A percentile compares a stretch with the other conserved stretches of the same genome.
Conservation (phyloP, 2,113 vertebrate species). For the Zingel zingel region DNA sequence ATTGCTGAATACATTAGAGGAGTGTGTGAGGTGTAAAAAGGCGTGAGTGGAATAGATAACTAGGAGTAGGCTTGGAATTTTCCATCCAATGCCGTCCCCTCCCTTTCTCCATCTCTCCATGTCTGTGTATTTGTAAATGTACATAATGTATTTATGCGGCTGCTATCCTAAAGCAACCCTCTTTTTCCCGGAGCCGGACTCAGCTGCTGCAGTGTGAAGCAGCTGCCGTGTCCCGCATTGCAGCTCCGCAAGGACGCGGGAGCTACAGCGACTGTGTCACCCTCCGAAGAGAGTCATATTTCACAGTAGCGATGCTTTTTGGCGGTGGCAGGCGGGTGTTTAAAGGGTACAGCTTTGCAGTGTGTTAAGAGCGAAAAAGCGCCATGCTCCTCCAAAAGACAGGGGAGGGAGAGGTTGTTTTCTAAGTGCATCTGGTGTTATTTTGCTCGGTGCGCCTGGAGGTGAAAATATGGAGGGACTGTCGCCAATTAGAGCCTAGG, state of each 20-base stretch:
- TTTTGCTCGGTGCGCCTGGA: slow-evolving; percentile 21
- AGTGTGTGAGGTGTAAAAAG: slow-evolving; percentile 62
- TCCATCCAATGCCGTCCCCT: slow-evolving; percentile 52
- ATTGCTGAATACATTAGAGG: slow-evolving; percentile 72
- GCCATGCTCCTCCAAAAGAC: slow-evolving; percentile 55
- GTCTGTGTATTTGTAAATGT: slow-evolving; percentile 11
- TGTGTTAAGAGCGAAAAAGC: background rate
- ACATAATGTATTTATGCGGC: background rate
- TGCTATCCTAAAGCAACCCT: slow-evolving; percentile 31
- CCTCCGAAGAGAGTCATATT: slow-evolving; percentile 65
- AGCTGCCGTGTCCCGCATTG: slow-evolving; percentile 82
- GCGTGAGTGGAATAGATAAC: slow-evolving; percentile 79
- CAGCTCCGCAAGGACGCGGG: slow-evolving; percentile 79
- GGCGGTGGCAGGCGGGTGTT: slow-evolving; percentile 5
- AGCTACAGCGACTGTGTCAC: slow-evolving; percentile 53
- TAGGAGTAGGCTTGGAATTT: slow-evolving; percentile 69
- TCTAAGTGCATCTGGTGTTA: slow-evolving; percentile 13
- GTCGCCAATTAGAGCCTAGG: background rate
- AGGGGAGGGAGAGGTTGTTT: background rate
- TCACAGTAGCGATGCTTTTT: slow-evolving; percentile 52
- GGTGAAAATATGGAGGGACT: background rate
- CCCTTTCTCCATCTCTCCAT: background rate
- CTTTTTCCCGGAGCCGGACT: slow-evolving; percentile 19
- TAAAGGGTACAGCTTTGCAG: background rate
- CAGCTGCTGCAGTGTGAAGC: slow-evolving; percentile 74